Evolutionary conservation across 2,888 invertebrate species (phyloP).

Genomic region (Aradus depressus): DNA sequence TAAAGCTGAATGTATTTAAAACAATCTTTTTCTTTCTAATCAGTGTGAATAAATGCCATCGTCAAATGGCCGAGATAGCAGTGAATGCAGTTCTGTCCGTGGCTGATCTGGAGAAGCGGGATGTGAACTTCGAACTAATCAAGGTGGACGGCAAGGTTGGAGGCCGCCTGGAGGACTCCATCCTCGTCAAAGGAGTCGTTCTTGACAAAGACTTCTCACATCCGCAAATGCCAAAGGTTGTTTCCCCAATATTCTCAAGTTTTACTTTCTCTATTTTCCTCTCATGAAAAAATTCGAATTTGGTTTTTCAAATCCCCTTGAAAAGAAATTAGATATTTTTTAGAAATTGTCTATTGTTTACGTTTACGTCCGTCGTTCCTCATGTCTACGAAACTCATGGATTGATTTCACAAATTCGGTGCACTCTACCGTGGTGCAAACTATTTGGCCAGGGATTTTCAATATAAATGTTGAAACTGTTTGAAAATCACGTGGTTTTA

Average conservation of each 20-base stretch:
- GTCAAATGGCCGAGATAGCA: conserved; percentile 97
- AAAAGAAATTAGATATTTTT: neutral
- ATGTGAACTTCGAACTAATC: conserved; percentile 98
- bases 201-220: conserved; percentile 99
- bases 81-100: conserved; percentile 95
- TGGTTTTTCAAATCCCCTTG: neutral
- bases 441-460: neutral
- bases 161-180: conserved; percentile 91
- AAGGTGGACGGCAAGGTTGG: conserved; percentile 97
- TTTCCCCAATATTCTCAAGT: neutral
- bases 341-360: too few relatives aligned
- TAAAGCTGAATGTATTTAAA: too few relatives aligned
- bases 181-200: conserved; percentile 91
- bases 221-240: conserved; percentile 96
- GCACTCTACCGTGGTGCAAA: too few relatives aligned
- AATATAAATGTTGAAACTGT: neutral
- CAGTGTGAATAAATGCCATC: conserved; percentile 87
- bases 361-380: too few relatives aligned
- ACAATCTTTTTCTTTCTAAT: conserved; percentile 29
- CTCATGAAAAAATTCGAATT: too few relatives aligned
- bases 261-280: neutral
- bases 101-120: conserved; percentile 82
- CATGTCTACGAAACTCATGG: too few relatives aligned
- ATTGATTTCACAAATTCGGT: too few relatives aligned
- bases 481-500: neutral